Conservation (phyloP, 2,888 invertebrate species). For the Buathra laborator region DNA sequence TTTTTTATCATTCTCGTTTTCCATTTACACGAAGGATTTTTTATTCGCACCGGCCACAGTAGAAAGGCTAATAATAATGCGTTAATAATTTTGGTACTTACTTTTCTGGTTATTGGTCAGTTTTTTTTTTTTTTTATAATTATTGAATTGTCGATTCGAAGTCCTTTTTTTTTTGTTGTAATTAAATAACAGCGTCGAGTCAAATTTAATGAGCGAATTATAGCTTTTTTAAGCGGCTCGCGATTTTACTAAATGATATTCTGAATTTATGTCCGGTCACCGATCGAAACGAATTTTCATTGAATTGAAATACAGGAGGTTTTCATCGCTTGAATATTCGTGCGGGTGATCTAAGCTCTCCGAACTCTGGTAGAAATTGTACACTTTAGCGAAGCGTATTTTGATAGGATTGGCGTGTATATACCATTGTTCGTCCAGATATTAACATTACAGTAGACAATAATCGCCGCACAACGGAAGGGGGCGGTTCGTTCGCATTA, state of each 20-base stretch:
- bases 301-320: no score
- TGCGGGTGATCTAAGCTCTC: background rate
- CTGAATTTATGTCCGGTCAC: no score
- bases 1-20: constrained; percentile 26
- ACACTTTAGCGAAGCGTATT: background rate
- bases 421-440: background rate
- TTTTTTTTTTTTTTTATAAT: no score
- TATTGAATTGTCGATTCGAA: no score
- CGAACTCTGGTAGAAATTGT: background rate
- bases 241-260: no score
- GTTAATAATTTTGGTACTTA: background rate
- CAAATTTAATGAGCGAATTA: no score
- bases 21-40: constrained; percentile 24
- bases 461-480: background rate
- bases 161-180: no score
- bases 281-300: no score
- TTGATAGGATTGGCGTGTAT: constrained; percentile 16
- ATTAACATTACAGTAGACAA: constrained; percentile 12
- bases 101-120: background rate
- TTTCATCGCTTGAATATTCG: no score
- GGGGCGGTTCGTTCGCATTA: constrained; percentile 43
- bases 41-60: constrained; percentile 32
- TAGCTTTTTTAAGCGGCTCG: no score
- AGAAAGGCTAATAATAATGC: background rate
- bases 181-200: no score